A percentile compares a stretch with the other conserved stretches of the same genome.
Conservation (phyloP, 2,113 vertebrate genomes). For the Drymodes brunneopygia region DNA sequence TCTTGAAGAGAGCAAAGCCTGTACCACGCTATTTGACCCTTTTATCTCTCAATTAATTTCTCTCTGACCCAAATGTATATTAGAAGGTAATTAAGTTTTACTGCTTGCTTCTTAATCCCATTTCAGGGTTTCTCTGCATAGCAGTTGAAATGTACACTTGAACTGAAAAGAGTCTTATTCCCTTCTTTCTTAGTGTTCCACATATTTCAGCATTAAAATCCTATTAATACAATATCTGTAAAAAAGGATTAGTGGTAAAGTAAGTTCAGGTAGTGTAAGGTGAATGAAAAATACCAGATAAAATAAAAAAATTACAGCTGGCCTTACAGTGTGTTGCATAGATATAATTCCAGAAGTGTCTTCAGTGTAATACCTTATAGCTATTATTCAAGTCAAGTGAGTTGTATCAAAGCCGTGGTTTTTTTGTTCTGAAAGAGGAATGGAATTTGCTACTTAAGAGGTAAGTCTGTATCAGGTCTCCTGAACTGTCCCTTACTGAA, state of each 20-base stretch:
- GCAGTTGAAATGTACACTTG: neutral
- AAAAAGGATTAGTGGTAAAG: neutral
- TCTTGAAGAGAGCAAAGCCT: neutral
- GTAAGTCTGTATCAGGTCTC: neutral
- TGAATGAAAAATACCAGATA: neutral
- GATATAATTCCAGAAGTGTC: neutral
- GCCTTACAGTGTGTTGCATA: neutral
- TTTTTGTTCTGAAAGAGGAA: neutral
- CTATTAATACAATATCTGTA: neutral
- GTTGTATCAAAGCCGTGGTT: neutral
- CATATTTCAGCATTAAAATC: neutral
- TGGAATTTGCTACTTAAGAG: neutral
- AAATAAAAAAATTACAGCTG: neutral
- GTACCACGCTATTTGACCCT: neutral
- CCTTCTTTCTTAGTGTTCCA: neutral
- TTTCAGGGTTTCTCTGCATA: neutral
- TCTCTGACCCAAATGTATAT: neutral
- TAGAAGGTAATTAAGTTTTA: conserved; percentile 13
- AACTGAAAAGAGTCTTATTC: neutral
- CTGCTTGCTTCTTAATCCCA: neutral
- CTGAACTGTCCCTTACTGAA: neutral
- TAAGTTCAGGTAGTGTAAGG: neutral
- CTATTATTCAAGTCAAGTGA: neutral
- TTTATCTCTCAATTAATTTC: neutral
- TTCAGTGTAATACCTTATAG: neutral